Evolutionary conservation across 2,113 vertebrate genomes (phyloP), one percentile per base, ranked within the genome.

Genomic region (Mustela lutreola): DNA sequence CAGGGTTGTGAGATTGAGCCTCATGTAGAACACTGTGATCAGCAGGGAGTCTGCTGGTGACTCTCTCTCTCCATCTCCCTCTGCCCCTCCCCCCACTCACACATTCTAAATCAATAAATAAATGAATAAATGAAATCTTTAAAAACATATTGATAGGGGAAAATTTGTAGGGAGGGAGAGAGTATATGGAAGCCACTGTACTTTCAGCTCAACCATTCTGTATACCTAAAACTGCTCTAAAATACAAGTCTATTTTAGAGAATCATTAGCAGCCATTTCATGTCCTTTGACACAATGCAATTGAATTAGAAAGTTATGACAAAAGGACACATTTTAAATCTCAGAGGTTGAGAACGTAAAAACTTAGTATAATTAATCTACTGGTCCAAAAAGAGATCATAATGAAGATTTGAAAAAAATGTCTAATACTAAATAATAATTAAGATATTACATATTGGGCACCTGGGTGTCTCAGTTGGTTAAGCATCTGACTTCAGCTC

Each of bases 241-340:
- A 86, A 86, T 33, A 33, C 62, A 58, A 63, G 53, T 87, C 15
- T 62, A 76, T 78, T 67, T 85, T 36, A 39, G 81, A 91, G 87
- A 84, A 84, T 45, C 33, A 53, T 83, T 89, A 84, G 12, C 67
- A 78, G 50, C 63, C 18, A 56, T 71, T 31, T 28, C 83, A 63
- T 62, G 19, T 88, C 88, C 50, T 78, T 50, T 71, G 42, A 89
- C 62, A 78, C 24, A 58, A 62, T 67, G 39, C 33, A 76, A 31
- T 71, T 53, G 71, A 89, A 89, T 85, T 89, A 62, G 14, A 83
- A 96, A 88, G 48, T 7, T 89, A 63, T 78, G 79, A 42, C 33
- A 87, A 65, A 84, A 79, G 19, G 62, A 36, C 63, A 79, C 15
- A 39, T 24, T 91, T 96, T 60, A 91, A 65, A 76, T 91, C 19